phyloP scores from a whole-genome alignment of 2,113 vertebrate genomes.

The Carassius auratus region DNA sequence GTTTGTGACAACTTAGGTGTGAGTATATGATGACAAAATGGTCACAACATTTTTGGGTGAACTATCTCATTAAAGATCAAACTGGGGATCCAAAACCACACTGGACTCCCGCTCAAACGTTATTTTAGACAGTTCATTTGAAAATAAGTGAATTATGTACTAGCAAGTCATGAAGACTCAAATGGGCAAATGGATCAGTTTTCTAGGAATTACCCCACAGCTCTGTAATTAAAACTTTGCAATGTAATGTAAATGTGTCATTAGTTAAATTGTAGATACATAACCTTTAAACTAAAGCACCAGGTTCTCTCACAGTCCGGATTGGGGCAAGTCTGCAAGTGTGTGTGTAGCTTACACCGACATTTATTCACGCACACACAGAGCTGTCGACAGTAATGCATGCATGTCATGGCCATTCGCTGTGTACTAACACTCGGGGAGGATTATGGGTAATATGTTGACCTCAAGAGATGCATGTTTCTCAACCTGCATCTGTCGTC shows the following conservation, averaged over 20 bases:
- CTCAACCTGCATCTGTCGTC: not conserved
- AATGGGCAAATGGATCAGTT: not conserved
- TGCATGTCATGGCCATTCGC: not conserved
- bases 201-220: not conserved
- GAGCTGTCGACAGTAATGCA: not conserved
- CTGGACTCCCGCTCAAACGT: not conserved
- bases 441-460: conserved; percentile 8
- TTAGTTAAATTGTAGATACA: not conserved
- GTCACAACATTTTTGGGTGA: no score
- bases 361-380: not conserved
- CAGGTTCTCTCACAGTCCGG: not conserved
- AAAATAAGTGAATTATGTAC: not conserved
- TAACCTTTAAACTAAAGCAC: not conserved
- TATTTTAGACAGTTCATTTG: not conserved
- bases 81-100: not conserved
- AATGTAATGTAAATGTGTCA: not conserved
- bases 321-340: not conserved
- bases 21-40: not conserved
- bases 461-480: not conserved
- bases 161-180: not conserved
- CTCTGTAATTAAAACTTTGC: not conserved
- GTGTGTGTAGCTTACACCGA: not conserved
- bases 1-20: no score
- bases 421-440: not conserved
- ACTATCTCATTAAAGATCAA: not conserved